phyloP scores from a whole-genome alignment of 1,140 invertebrate species.

The Dinoponera quadriceps region DNA sequence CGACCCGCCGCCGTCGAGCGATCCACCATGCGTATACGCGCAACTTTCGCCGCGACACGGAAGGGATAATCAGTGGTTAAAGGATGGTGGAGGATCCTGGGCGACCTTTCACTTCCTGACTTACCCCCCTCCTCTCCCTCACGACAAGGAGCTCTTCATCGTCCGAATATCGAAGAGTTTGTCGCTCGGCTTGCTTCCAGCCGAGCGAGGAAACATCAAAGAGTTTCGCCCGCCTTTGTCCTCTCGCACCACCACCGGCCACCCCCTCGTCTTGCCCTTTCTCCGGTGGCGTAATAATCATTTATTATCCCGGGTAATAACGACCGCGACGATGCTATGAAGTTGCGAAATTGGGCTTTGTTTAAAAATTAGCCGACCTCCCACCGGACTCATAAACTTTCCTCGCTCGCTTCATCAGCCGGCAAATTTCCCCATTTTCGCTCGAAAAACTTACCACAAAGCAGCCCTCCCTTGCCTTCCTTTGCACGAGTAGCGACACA shows the following conservation, averaged over 20 bases:
- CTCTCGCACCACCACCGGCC: conserved; percentile 7
- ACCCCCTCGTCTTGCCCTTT: conserved; percentile 10
- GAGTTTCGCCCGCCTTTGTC: conserved; percentile 65
- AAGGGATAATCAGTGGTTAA: conserved; percentile 17
- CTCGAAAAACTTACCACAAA: conserved; percentile 57
- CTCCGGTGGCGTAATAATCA: conserved; percentile 81
- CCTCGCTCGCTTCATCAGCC: conserved; percentile 57
- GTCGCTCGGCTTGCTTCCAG: conserved; percentile 82
- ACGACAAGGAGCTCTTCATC: conserved; percentile 83
- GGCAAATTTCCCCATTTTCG: conserved; percentile 33
- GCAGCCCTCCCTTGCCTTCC: background rate
- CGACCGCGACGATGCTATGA: conserved; percentile 80
- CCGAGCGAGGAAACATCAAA: conserved; percentile 84
- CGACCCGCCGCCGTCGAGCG: no score
- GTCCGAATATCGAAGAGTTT: conserved; percentile 85
- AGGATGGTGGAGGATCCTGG: conserved; percentile 7
- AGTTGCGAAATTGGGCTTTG: conserved; percentile 83
- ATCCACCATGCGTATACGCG: background rate
- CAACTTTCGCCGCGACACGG: conserved; percentile 1
- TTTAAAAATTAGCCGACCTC: conserved; percentile 84
- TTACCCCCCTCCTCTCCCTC: conserved; percentile 59
- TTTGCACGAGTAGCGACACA: no score
- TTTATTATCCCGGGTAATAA: conserved; percentile 84
- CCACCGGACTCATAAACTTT: conserved; percentile 73
- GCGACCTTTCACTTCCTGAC: background rate